These are phyloP conservation scores for Chorisops tibialis DNA, from an alignment of 2,888 invertebrate genomes.

Conservation along the genomic window DNA sequence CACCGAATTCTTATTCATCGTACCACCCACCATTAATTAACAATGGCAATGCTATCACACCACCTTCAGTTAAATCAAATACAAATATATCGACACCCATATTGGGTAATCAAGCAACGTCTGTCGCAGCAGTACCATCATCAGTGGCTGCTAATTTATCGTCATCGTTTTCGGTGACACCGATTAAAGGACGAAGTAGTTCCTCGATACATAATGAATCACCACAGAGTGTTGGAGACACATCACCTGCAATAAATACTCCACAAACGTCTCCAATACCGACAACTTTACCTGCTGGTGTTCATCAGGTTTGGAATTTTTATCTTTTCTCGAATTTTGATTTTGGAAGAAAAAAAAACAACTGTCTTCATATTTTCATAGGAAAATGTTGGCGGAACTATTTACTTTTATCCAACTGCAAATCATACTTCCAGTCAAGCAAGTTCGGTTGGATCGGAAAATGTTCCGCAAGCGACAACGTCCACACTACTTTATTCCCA, in stretches of 20 bases:
- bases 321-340: slow-evolving; percentile 3
- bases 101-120: slow-evolving; percentile 38
- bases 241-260: slow-evolving; percentile 52
- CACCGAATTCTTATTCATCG: slow-evolving; percentile 50
- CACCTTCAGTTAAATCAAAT: slow-evolving; percentile 36
- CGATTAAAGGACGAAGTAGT: slow-evolving; percentile 35
- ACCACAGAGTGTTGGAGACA: slow-evolving; percentile 46
- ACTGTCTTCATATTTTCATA: slow-evolving; percentile 46
- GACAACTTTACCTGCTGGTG: slow-evolving; percentile 46
- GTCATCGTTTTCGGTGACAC: slow-evolving; percentile 37
- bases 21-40: slow-evolving; percentile 46
- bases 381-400: slow-evolving; percentile 92
- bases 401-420: slow-evolving; percentile 82
- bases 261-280: slow-evolving; percentile 55
- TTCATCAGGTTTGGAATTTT: slow-evolving; percentile 46
- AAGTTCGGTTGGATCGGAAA: slow-evolving; percentile 45
- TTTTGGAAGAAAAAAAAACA: no score
- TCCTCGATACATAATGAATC: slow-evolving; percentile 43
- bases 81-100: slow-evolving; percentile 32
- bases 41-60: slow-evolving; percentile 40
- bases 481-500: slow-evolving; percentile 44
- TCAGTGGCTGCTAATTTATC: slow-evolving; percentile 25
- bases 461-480: slow-evolving; percentile 42
- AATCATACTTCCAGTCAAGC: slow-evolving; percentile 54
- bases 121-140: slow-evolving; percentile 40